Conservation (phyloP, 2,113 vertebrate genomes). For the Fulica atra region DNA sequence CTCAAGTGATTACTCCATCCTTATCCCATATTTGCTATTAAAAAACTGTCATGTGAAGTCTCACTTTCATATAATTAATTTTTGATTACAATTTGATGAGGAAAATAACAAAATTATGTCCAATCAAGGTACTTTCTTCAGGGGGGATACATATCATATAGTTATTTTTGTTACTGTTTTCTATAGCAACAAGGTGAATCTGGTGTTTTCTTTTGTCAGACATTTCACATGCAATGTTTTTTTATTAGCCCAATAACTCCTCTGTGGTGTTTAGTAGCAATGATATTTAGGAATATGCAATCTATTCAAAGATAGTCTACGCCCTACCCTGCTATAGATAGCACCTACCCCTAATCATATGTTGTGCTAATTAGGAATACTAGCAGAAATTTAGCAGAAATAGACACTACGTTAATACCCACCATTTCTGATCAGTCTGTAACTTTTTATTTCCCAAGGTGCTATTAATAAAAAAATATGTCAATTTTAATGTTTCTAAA, state of each 20-base stretch:
- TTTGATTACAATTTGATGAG: slow-evolving; percentile 52
- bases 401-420: background rate
- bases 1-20: background rate
- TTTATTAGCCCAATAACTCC: background rate
- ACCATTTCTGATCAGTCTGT: background rate
- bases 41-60: slow-evolving; percentile 1
- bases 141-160: background rate
- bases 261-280: background rate
- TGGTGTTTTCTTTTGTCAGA: background rate
- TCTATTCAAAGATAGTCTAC: background rate
- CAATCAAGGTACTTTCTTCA: slow-evolving; percentile 3
- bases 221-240: background rate
- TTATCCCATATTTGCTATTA: slow-evolving; percentile 14
- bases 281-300: background rate
- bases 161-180: background rate
- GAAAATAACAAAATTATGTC: slow-evolving; percentile 51
- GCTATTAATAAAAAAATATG: slow-evolving; percentile 27
- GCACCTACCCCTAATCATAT: background rate
- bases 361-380: background rate
- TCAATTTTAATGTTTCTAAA: background rate
- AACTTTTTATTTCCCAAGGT: slow-evolving; percentile 11
- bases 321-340: background rate
- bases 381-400: background rate
- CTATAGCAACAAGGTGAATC: background rate
- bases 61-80: background rate